Percentiles rank a stretch among this genome's conserved stretches.
These are phyloP conservation scores for Caenorhabditis zanzibari DNA, from an alignment of 2,888 invertebrate genomes.

Conservation along the genomic window DNA sequence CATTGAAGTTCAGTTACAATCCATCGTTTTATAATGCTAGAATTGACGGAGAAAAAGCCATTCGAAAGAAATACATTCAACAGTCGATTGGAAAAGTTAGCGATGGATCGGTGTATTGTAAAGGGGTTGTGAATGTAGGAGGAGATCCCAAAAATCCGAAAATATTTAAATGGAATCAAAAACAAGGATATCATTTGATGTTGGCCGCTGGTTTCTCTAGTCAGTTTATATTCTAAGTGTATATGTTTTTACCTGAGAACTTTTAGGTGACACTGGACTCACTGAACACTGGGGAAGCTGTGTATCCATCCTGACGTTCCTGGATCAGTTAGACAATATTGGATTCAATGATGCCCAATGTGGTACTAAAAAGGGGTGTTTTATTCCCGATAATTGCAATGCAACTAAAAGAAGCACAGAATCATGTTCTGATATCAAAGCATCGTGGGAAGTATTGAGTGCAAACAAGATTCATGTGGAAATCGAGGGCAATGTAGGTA, in stretches of 20 bases:
- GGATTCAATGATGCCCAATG: slow-evolving; percentile 47
- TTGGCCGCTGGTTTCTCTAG: slow-evolving; percentile 50
- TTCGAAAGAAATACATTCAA: slow-evolving; percentile 45
- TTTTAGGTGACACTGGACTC: slow-evolving; percentile 24
- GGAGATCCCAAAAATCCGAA: slow-evolving; percentile 27
- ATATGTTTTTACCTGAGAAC: no score
- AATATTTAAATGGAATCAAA: slow-evolving; percentile 54
- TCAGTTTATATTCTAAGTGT: no score
- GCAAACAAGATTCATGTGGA: slow-evolving; percentile 46
- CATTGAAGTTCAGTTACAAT: slow-evolving; percentile 71
- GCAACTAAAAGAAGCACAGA: no score
- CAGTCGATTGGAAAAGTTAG: slow-evolving; percentile 30
- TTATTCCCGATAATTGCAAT: slow-evolving; percentile 51
- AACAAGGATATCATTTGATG: slow-evolving; percentile 45
- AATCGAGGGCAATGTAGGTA: slow-evolving; percentile 32
- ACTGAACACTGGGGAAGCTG: slow-evolving; percentile 49
- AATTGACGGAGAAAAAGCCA: slow-evolving; percentile 52
- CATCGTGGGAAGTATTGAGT: slow-evolving; percentile 37
- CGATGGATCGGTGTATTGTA: slow-evolving; percentile 63
- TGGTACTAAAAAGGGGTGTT: slow-evolving; percentile 52
- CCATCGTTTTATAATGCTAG: slow-evolving; percentile 50
- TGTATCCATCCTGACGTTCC: slow-evolving; percentile 26
- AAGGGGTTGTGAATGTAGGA: slow-evolving; percentile 55
- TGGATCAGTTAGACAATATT: slow-evolving; percentile 42
- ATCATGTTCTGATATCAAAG: slow-evolving; percentile 46